Percentiles rank a stretch among this genome's conserved stretches.
phyloP scores from a whole-genome alignment of 2,888 invertebrate species.

The Acholoe squamosa region DNA sequence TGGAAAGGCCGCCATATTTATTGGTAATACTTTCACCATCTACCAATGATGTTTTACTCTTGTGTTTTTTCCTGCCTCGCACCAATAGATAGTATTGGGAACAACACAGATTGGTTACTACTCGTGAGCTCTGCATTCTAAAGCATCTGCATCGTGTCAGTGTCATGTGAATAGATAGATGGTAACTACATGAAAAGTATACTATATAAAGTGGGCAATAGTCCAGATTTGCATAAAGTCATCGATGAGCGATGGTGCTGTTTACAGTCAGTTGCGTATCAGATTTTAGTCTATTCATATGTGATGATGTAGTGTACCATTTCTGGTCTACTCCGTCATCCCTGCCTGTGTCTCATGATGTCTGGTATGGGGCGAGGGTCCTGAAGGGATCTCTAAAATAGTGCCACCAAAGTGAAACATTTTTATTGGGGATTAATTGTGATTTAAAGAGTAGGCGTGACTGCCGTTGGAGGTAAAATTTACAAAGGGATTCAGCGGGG shows the following conservation, averaged over 20 bases:
- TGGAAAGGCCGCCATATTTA: too few species aligned
- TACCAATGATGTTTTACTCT: too few species aligned
- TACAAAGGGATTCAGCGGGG: too few species aligned
- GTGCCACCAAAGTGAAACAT: background rate
- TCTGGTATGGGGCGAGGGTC: background rate
- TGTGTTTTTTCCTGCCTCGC: too few species aligned
- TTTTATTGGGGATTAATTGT: background rate
- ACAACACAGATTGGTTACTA: too few species aligned
- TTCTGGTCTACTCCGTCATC: conserved; percentile 5
- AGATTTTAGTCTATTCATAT: background rate
- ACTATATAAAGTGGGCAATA: background rate
- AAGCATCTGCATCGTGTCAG: too few species aligned
- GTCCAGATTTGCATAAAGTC: background rate
- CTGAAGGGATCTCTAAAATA: background rate
- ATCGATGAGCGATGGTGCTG: background rate
- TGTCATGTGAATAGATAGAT: too few species aligned
- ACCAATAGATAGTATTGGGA: too few species aligned
- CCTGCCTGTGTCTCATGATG: background rate
- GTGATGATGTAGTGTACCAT: background rate
- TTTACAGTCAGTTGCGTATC: background rate
- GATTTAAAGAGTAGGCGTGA: background rate
- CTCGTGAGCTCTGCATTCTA: too few species aligned
- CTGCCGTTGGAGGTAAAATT: background rate
- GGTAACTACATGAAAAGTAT: too few species aligned
- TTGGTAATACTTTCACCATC: too few species aligned